These are phyloP conservation scores for Thunnus maccoyii DNA, from an alignment of 2,113 vertebrate genomes.

Conservation along the genomic window DNA sequence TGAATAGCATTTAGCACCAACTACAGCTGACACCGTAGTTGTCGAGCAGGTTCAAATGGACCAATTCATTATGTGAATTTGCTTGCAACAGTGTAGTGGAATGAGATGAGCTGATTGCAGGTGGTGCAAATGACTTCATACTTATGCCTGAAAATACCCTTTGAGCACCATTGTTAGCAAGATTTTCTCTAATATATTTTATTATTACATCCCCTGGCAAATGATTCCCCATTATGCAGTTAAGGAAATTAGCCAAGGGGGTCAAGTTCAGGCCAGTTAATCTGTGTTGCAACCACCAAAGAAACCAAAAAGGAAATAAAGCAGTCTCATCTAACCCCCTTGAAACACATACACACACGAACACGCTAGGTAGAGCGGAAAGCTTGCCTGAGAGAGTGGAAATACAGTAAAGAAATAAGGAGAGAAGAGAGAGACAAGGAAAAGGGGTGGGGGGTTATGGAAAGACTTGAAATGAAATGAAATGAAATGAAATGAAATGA, in stretches of 20 bases:
- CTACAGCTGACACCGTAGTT: not conserved
- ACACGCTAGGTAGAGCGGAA: not conserved
- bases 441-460: not conserved
- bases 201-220: conserved; percentile 12
- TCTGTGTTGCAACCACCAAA: not conserved
- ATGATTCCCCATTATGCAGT: conserved; percentile 43
- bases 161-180: not conserved
- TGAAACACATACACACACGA: not conserved
- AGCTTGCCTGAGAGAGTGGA: not conserved
- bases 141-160: not conserved
- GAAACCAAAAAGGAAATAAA: conserved; percentile 33
- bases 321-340: not conserved
- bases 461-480: not conserved
- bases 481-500: no score
- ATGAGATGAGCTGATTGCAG: conserved; percentile 15
- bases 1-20: conserved; percentile 30
- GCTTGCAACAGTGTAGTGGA: conserved; percentile 17
- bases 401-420: not conserved
- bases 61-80: conserved; percentile 20
- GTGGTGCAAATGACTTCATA: conserved; percentile 14
- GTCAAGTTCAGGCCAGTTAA: conserved; percentile 41
- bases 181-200: conserved; percentile 10
- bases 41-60: conserved; percentile 15
- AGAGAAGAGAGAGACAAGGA: not conserved
- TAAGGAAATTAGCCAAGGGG: conserved; percentile 33